Evolutionary conservation across 2,888 invertebrate genomes (phyloP), one percentile per base, ranked within the genome.

Genomic region (Ariolimax columbianus): DNA sequence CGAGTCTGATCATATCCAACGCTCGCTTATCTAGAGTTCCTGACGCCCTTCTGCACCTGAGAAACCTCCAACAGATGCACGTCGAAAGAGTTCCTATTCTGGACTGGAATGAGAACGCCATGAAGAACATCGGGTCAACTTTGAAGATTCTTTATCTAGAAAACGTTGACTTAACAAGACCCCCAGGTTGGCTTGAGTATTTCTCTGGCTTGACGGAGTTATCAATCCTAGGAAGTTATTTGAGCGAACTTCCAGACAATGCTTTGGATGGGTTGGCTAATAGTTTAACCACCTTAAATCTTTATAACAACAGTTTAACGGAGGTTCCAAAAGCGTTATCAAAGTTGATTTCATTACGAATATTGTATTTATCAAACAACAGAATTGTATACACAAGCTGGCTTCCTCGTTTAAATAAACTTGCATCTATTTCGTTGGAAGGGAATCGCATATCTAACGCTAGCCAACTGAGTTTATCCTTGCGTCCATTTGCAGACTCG

Each of bases 11-110:
- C n/a, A 47, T 75, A 14, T 14, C 30, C 4, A 75, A 30, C 19
- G 73, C 73, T 17, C 38, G 47, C 38, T 75, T 75, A 19, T 17
- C n/a, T 7, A 75, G 30, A 47, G 47, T 75, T 30, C 73, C 73
- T 17, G 47, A 75, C 14, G 73, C 73, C 4, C 47, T 75, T 33
- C 43, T 75, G 0, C 47, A 47, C 17, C 19, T 75, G 14, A 75
- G 47, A 30, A 30, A 43, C n/a, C 47, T 75, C 14, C 26, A 75
- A 43, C 30, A 30, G 0, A 47, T 75, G n/a, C 47, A 14, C 1
- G 30, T 75, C 14, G 1, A 6, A 1, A 9, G 26, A 14, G 30
- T 47, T 1, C 47, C n/a, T 30, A 47, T 75, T 38, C 1, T 75
- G 26, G 47, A 75, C 30, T 75, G 73, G 73, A 75, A 75, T 23